Base-by-base conservation (phyloP, 2,113 vertebrate species). In the Helogale parvula region DNA sequence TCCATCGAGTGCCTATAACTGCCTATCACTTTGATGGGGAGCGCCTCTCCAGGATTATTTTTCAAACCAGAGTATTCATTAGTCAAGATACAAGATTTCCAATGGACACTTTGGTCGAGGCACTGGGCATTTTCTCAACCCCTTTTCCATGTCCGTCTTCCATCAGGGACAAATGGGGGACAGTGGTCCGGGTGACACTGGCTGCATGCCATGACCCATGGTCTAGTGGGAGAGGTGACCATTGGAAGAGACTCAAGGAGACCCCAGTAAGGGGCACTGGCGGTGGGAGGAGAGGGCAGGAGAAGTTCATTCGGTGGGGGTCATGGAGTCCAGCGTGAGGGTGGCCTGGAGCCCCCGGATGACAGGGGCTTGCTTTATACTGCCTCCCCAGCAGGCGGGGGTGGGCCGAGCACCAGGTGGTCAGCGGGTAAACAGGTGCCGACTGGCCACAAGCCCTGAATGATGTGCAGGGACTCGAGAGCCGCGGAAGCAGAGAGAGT, bases 361-460 rank as follows among this genome's bases (percentile, higher is more conserved):
- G 4, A 25, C 6, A 12, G n/a, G 10, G 19, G 2, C 5, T 0
- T 14, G 17, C 17, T 74, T 16, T 1, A 4, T 9, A 0, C 7
- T 7, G 14, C 10, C 35, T 27, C 15, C n/a, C 13, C 2, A 6
- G 38, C 14, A 2, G 47, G 4, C 1, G 1, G 6, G 10, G 29
- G 50, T 76, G 12, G 17, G n/a, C 47, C 14, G 71, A 92, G 38
- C n/a, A 0, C 1, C 8, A 4, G 19, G 15, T 0, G 1, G 6
- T 2, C 9, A 5, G 50, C 9, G 0, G 13, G 7, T 8, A 1
- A 7, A 1, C 6, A 2, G 0, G 1, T 0, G 0, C 7, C 0
- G 0, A 2, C 1, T 9, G 27, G 33, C 0, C 31, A 5, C 21
- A 5, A 13, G 13, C 12, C 14, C 69, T 27, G 16, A 5, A 2